A percentile compares a stretch with the other conserved stretches of the same genome.
phyloP scores from a whole-genome alignment of 2,113 vertebrate species.

The Callipepla squamata region DNA sequence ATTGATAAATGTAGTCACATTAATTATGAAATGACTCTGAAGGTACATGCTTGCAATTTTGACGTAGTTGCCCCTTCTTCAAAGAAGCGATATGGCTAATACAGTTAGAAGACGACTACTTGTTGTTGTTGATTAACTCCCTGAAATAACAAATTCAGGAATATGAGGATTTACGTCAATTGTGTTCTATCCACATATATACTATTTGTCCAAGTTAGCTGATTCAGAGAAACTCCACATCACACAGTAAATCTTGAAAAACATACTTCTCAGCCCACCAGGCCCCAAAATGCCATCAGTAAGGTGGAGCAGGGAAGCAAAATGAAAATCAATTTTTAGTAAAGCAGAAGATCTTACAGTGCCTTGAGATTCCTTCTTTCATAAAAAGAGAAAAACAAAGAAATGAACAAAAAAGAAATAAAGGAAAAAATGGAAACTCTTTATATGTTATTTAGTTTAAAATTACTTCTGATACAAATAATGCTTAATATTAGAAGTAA shows the following conservation, averaged over 20 bases:
- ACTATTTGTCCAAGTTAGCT: background rate
- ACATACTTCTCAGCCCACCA: background rate
- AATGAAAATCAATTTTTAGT: background rate
- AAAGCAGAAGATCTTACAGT: background rate
- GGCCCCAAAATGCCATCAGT: background rate
- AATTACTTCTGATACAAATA: background rate
- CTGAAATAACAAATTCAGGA: background rate
- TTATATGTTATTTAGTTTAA: background rate
- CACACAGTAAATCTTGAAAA: background rate
- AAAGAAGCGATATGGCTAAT: background rate
- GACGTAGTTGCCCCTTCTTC: background rate
- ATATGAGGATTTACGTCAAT: background rate
- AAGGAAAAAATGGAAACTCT: background rate
- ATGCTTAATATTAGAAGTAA: background rate
- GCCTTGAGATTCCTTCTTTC: background rate
- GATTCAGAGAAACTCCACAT: background rate
- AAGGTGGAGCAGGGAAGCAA: background rate
- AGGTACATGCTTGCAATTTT: background rate
- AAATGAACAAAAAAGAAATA: too few species aligned
- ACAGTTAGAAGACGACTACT: background rate
- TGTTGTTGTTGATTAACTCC: background rate
- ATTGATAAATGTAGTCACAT: background rate
- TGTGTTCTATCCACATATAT: background rate
- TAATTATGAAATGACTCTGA: background rate
- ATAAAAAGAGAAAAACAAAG: background rate